Evolutionary conservation across 2,888 invertebrate species (phyloP).

Genomic region (Drosophila heteroneura): DNA sequence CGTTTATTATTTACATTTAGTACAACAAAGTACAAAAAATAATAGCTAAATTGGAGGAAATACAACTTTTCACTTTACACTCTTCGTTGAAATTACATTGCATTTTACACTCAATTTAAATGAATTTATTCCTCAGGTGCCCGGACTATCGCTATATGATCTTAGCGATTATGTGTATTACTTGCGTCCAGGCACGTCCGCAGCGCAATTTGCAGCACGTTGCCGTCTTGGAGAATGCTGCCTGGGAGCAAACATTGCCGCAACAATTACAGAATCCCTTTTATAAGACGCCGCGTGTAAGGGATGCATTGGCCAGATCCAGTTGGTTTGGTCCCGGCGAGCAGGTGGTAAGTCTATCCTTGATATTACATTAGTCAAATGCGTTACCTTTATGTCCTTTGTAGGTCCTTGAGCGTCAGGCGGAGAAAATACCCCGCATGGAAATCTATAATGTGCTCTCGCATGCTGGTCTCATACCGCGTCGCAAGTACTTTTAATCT

Average conservation of each 20-base stretch:
- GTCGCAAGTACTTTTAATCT: slow-evolving; percentile 71
- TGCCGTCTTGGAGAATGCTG: slow-evolving; percentile 87
- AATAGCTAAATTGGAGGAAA: neutral
- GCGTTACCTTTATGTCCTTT: neutral
- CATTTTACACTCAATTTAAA: neutral
- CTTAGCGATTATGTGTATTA: slow-evolving; percentile 14
- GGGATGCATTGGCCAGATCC: slow-evolving; percentile 86
- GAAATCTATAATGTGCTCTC: slow-evolving; percentile 89
- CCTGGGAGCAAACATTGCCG: slow-evolving; percentile 87
- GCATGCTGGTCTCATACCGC: slow-evolving; percentile 88
- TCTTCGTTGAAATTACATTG: neutral
- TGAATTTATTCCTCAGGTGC: slow-evolving; percentile 46
- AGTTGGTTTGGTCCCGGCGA: slow-evolving; percentile 89
- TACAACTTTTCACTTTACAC: neutral
- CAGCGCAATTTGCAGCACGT: slow-evolving; percentile 86
- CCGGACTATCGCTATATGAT: slow-evolving; percentile 32
- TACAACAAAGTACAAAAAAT: neutral
- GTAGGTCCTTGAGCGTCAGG: slow-evolving; percentile 87
- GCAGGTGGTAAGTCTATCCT: slow-evolving; percentile 85
- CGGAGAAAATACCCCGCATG: slow-evolving; percentile 87
- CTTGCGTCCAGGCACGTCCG: slow-evolving; percentile 46
- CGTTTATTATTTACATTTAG: neutral
- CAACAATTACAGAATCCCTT: slow-evolving; percentile 87
- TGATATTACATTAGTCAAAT: neutral
- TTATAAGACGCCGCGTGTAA: slow-evolving; percentile 87